Conservation (phyloP, 2,797 vertebrate species). For the Catharus ustulatus region DNA sequence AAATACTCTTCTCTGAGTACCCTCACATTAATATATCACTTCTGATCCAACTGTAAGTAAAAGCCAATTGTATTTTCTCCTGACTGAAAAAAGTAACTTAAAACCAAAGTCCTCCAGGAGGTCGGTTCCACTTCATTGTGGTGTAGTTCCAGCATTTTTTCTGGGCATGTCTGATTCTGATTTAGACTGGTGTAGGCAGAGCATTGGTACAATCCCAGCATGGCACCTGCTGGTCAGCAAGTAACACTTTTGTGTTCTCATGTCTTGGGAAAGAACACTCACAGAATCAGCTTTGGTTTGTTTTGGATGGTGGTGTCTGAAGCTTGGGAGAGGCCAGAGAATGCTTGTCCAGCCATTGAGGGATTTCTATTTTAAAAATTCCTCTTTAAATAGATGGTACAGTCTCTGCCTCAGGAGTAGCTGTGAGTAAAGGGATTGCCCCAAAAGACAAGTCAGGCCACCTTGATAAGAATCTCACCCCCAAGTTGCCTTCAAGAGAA, state of each 20-base stretch:
- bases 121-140: background rate
- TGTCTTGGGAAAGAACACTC: background rate
- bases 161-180: background rate
- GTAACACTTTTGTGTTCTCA: background rate
- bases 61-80: background rate
- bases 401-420: background rate
- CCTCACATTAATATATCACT: background rate
- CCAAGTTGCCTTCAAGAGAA: background rate
- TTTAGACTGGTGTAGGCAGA: background rate
- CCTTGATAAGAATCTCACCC: background rate
- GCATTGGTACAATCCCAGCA: background rate
- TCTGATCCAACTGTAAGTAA: background rate
- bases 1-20: background rate
- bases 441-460: background rate
- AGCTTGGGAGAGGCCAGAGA: background rate
- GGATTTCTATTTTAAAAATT: background rate
- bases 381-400: background rate
- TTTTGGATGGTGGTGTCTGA: background rate
- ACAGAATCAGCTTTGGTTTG: background rate
- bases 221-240: background rate
- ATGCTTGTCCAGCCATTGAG: background rate
- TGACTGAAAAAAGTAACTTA: background rate
- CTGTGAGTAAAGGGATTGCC: background rate
- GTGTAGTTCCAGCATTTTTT: background rate
- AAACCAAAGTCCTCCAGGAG: background rate